Percentiles rank a stretch among this genome's conserved stretches.
Conservation (phyloP, 2,113 vertebrate species). For the Myxocyprinus asiaticus region DNA sequence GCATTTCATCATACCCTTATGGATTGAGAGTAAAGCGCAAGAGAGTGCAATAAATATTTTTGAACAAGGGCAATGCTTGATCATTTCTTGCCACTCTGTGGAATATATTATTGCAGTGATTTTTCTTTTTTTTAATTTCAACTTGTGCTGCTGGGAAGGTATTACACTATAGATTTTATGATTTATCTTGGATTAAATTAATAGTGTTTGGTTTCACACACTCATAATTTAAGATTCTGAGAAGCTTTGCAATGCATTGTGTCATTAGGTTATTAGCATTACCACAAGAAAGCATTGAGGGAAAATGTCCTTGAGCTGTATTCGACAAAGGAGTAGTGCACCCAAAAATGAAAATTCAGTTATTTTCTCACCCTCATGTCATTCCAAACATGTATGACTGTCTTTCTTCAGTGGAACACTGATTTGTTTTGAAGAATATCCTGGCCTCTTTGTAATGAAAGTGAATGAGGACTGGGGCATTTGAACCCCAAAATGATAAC, state of each 20-base stretch:
- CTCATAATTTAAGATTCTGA: conserved; percentile 24
- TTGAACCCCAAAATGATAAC: no score
- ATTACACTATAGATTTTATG: neutral
- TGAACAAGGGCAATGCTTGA: conserved; percentile 38
- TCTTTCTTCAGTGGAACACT: no score
- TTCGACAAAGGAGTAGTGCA: neutral
- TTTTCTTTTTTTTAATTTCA: neutral
- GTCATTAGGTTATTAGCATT: conserved; percentile 22
- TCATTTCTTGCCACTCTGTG: conserved; percentile 9
- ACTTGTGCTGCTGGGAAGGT: neutral
- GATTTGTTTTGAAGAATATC: no score
- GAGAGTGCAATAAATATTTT: conserved; percentile 65
- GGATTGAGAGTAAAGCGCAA: conserved; percentile 56
- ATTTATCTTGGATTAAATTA: neutral
- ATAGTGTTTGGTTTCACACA: conserved; percentile 4
- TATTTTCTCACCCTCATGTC: no score
- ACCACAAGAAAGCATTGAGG: conserved; percentile 31
- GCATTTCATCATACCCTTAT: conserved; percentile 65
- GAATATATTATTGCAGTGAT: conserved; percentile 10
- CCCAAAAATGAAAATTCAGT: no score
- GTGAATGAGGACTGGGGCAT: no score
- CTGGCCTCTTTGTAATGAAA: no score
- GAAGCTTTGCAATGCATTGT: neutral
- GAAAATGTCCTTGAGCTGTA: conserved; percentile 14
- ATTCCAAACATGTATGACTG: no score